Base-by-base conservation (phyloP, 2,888 invertebrate species). In the Morpho deidamia region DNA sequence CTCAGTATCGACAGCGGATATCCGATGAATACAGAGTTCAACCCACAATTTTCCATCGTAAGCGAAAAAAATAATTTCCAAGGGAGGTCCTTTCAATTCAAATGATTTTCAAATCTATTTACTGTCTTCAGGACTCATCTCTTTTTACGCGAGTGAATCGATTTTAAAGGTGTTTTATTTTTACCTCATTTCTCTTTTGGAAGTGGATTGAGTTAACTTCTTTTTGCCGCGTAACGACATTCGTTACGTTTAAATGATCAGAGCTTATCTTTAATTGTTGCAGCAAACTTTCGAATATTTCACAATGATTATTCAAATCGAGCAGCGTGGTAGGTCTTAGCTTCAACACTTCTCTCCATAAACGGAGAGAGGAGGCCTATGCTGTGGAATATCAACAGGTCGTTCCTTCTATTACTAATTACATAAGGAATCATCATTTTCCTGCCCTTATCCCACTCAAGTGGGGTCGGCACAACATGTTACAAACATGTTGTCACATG, bases 21-120 rank as follows among this genome's bases (percentile, higher is more conserved):
- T 71, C 69, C 73, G 67, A 44, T 61, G 62, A 67, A 68, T 69
- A 69, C 67, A 59, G 59, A 63, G 66, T 67, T 65, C 56, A 64
- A 66, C 65, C 63, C 61, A 63, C 68, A 69, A 68, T 62, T 58
- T 53, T 55, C 45, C 53, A 37, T 48, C 51, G 50, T 52, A 58
- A 45, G 40, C 33, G 48, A 50, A 51, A 50, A 53, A 55, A 67
- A 70, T 67, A 66, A 51, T 55, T 55, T 68, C 60, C 50, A 48
- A 41, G 62, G 63, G 57, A 63, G 62, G 41, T 42, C 42, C 65
- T 62, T 53, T 64, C 63, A 59, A 63, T 58, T 64, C 55, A 59
- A 60, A 69, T 63, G 67, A 65, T 67, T 67, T 70, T 70, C 65
- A 71, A 72, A 74, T 66, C 71, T 70, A 74, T 75, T 73, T 74